Conservation (phyloP, 2,113 vertebrate genomes). For the Antigone vipio region DNA sequence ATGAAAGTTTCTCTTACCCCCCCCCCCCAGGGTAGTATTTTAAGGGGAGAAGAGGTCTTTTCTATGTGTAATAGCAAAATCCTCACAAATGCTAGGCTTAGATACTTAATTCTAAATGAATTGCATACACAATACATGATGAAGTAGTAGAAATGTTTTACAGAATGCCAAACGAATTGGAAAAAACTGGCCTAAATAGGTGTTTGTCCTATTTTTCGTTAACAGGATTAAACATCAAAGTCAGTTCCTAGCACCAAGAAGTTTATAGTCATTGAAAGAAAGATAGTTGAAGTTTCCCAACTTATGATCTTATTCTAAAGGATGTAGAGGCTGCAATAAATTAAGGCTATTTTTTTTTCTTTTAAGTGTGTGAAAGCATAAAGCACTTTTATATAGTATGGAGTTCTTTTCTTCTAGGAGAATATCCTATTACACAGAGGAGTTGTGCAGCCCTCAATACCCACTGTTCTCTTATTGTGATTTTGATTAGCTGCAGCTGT, state of each 20-base stretch:
- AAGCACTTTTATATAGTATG: background rate
- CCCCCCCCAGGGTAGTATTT: background rate
- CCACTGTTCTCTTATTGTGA: background rate
- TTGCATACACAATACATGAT: background rate
- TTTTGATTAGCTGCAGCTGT: slow-evolving; percentile 13
- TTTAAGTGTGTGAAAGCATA: slow-evolving; percentile 7
- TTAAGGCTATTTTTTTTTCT: background rate
- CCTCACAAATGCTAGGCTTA: background rate
- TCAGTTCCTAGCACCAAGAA: background rate
- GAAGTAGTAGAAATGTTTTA: background rate
- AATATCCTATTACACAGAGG: slow-evolving; percentile 25
- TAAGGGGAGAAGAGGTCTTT: background rate
- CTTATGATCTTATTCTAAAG: background rate
- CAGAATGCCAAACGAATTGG: background rate
- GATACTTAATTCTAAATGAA: slow-evolving; percentile 18
- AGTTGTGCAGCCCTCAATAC: background rate
- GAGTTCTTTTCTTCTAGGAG: background rate
- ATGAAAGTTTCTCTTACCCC: background rate
- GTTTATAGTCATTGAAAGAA: slow-evolving; percentile 9
- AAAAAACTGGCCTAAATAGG: slow-evolving; percentile 38
- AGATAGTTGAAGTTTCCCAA: slow-evolving; percentile 1
- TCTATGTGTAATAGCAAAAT: background rate
- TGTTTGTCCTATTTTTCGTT: slow-evolving; percentile 33
- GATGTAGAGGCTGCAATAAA: slow-evolving; percentile 11
- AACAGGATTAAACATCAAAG: slow-evolving; percentile 67